phyloP scores from a whole-genome alignment of 2,888 invertebrate genomes.

The Leptinotarsa tumamoca region DNA sequence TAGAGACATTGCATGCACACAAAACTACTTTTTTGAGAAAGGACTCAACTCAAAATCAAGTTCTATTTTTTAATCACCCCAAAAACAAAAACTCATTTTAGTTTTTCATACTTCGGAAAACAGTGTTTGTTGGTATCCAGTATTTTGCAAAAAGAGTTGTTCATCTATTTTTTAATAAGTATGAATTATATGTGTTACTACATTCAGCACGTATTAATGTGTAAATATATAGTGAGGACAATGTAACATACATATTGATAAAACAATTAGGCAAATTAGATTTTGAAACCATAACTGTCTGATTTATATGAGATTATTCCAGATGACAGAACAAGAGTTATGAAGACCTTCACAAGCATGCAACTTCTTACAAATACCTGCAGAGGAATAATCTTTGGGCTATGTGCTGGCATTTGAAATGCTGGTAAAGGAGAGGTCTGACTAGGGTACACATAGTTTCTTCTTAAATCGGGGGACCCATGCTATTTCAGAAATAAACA shows the following conservation, averaged over 20 bases:
- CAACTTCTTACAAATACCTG: slow-evolving; percentile 60
- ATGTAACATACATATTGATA: not conserved
- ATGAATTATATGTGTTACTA: too few relatives aligned
- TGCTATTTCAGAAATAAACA: slow-evolving; percentile 61
- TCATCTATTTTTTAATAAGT: too few relatives aligned
- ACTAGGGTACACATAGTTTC: slow-evolving; percentile 80
- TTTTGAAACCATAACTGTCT: not conserved
- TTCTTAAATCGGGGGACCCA: slow-evolving; percentile 73
- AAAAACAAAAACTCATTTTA: too few relatives aligned
- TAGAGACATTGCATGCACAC: slow-evolving; percentile 2
- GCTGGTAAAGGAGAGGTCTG: slow-evolving; percentile 75
- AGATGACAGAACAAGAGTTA: not conserved
- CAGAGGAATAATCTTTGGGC: slow-evolving; percentile 72
- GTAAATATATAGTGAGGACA: too few relatives aligned
- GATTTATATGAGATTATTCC: not conserved
- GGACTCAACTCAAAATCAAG: not conserved
- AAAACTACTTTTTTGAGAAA: not conserved
- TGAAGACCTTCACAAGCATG: slow-evolving; percentile 24
- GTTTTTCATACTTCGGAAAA: too few relatives aligned
- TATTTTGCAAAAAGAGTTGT: too few relatives aligned
- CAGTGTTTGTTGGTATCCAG: too few relatives aligned
- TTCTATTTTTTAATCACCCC: too few relatives aligned
- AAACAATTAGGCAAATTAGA: not conserved
- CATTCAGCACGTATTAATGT: too few relatives aligned
- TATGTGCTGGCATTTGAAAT: slow-evolving; percentile 72